phyloP scores from a whole-genome alignment of 2,113 vertebrate species.

The Uria lomvia region DNA sequence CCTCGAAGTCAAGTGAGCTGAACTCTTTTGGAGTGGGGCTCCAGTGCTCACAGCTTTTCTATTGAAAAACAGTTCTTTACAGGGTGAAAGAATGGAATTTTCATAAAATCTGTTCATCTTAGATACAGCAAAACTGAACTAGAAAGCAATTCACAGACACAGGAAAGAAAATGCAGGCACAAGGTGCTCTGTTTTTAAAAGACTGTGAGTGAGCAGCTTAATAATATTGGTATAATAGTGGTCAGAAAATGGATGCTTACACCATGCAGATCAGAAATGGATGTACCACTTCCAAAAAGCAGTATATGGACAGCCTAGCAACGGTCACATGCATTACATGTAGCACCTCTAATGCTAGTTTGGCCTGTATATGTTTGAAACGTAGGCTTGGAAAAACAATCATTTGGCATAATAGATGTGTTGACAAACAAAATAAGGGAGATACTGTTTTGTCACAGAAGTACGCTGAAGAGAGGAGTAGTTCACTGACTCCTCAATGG shows the following conservation, averaged over 20 bases:
- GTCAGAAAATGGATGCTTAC: neutral
- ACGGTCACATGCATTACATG: neutral
- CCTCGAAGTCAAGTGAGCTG: conserved; percentile 47
- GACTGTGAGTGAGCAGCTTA: neutral
- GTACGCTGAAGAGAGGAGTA: fast-evolving
- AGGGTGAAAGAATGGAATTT: conserved; percentile 32
- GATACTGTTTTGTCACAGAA: neutral
- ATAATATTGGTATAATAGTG: neutral
- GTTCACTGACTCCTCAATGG: neutral
- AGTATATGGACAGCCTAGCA: neutral
- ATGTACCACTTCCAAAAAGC: neutral
- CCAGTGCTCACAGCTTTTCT: conserved; percentile 13
- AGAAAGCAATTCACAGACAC: neutral
- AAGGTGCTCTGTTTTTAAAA: neutral
- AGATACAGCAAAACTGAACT: neutral
- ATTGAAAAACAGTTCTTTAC: conserved; percentile 37
- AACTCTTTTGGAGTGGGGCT: conserved; percentile 32
- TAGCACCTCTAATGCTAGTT: neutral
- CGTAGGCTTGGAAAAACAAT: neutral
- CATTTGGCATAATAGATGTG: neutral
- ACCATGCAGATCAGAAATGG: neutral
- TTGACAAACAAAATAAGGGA: neutral
- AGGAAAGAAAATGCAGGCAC: neutral
- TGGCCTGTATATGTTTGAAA: neutral
- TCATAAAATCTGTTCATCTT: conserved; percentile 25